Evolutionary conservation across 1,140 invertebrate genomes (phyloP).

Genomic region (Stratiolaelaps scimitus): DNA sequence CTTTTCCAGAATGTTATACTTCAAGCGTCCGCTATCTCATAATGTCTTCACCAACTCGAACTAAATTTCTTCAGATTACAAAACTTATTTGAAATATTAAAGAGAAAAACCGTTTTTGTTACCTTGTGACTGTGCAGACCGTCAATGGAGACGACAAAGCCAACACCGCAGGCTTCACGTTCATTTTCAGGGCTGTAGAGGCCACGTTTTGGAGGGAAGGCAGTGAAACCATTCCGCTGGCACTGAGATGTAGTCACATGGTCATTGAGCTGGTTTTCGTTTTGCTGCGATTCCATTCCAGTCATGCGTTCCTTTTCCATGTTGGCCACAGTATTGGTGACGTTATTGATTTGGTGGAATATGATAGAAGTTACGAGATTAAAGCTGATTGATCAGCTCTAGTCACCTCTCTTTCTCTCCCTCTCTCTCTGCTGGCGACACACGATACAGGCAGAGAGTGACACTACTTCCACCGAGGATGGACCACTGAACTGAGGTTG

Average conservation of each 20-base stretch:
- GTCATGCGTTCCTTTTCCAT: constrained; percentile 31
- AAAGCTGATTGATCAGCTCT: constrained; percentile 1
- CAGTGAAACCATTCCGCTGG: constrained; percentile 30
- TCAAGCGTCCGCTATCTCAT: no score
- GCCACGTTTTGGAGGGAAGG: constrained; percentile 53
- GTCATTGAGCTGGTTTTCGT: not conserved
- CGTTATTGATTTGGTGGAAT: constrained; percentile 1
- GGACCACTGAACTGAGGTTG: no score
- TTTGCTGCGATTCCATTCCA: constrained; percentile 29
- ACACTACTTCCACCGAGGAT: no score
- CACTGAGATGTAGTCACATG: not conserved
- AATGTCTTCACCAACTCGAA: no score
- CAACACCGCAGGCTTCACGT: constrained; percentile 93
- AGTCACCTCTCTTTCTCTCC: not conserved
- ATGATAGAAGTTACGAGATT: not conserved
- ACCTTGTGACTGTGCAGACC: constrained; percentile 83
- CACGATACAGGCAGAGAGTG: no score
- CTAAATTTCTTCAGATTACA: no score
- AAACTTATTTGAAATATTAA: no score
- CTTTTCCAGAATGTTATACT: no score
- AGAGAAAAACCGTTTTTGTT: constrained; percentile 39
- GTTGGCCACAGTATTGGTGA: constrained; percentile 20
- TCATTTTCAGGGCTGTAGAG: constrained; percentile 87
- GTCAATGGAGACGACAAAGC: constrained; percentile 96
- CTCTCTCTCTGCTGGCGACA: not conserved